phyloP scores from a whole-genome alignment of 2,797 vertebrate species.

The Linurgus olivaceus region DNA sequence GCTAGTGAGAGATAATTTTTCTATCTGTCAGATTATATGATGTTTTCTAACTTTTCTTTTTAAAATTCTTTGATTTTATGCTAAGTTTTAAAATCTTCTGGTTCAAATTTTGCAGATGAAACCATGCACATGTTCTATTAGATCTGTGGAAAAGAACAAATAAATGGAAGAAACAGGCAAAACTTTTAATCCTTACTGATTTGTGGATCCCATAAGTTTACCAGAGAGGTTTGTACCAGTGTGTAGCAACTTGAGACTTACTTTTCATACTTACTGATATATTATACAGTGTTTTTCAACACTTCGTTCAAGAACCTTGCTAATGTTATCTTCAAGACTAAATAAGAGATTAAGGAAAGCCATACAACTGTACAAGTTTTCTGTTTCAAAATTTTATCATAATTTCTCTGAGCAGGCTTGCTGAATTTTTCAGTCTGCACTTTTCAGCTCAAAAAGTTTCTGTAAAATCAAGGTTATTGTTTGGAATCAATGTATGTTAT shows the following conservation, averaged over 20 bases:
- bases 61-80: background rate
- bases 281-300: background rate
- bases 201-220: background rate
- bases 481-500: background rate
- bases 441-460: background rate
- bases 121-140: background rate
- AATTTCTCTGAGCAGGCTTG: background rate
- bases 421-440: background rate
- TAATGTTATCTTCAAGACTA: background rate
- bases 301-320: background rate
- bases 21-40: background rate
- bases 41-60: background rate
- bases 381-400: background rate
- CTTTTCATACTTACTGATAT: background rate
- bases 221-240: background rate
- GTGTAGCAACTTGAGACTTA: background rate
- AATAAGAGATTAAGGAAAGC: background rate
- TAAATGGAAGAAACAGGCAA: background rate
- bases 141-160: background rate
- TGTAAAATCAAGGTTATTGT: background rate
- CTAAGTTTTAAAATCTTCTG: background rate
- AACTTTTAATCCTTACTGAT: background rate
- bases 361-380: background rate
- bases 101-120: background rate
- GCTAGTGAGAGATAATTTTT: background rate